These are phyloP conservation scores for Trididemnum miniatum DNA, from an alignment of 23 tunicate species.

Conservation along the genomic window DNA sequence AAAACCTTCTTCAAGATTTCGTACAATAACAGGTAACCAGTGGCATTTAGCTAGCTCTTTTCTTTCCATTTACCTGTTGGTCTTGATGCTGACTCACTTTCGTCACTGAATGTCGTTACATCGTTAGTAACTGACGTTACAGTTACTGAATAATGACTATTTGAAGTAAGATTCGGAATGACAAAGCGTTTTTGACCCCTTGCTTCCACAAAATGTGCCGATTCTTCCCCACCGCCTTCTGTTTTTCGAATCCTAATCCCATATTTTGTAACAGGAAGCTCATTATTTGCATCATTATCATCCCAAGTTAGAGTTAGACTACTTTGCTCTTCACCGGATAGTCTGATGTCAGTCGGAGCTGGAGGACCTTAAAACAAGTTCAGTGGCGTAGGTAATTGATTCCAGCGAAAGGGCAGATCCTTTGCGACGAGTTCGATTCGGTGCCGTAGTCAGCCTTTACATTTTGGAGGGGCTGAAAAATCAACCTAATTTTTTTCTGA, in stretches of 20 bases:
- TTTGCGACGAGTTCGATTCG: too few species aligned
- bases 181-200: not conserved
- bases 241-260: not conserved
- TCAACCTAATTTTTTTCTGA: too few species aligned
- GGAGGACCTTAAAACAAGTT: too few species aligned
- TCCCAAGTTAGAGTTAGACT: not conserved
- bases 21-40: too few species aligned
- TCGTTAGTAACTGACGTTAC: not conserved
- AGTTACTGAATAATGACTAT: not conserved
- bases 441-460: too few species aligned
- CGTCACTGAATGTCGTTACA: not conserved
- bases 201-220: not conserved
- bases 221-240: not conserved
- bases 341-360: not conserved
- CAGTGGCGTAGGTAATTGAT: too few species aligned
- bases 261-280: not conserved
- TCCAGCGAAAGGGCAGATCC: too few species aligned
- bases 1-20: too few species aligned
- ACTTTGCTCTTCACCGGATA: not conserved
- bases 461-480: too few species aligned
- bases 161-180: not conserved
- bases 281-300: not conserved
- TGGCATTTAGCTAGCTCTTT: too few species aligned
- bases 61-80: constrained; percentile 15
- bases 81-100: not conserved